Evolutionary conservation across 2,888 invertebrate species (phyloP), one percentile per base, ranked within the genome.

Genomic region (Ophion ellenae): DNA sequence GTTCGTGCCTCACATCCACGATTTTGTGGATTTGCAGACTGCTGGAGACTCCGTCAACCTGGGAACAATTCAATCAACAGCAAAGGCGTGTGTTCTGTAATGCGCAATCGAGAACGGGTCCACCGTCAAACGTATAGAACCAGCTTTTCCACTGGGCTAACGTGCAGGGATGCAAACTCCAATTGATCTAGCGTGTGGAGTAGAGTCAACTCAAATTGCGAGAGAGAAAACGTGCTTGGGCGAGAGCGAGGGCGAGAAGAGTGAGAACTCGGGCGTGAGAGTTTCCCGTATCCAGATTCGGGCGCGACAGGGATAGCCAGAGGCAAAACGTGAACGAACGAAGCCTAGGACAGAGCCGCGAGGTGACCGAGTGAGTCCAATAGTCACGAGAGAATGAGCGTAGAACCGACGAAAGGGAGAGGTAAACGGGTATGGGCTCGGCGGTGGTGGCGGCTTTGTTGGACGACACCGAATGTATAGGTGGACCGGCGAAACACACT

Each of bases 41-140:
- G 87, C 81, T 86, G 83, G 88, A 87, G 87, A 84, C 87, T 88
- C 86, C 24, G 24, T 24, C 24, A 24, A 24, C 1, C 2, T 87
- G 90, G 88, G 89, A 91, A 89, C 90, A 89, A 92, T 91, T 91
- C 91, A 92, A 92, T 92, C 92, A 92, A 92, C 91, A 89, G 90
- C 90, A 90, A 89, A 91, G 89, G 87, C 88, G 88, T 75, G 75
- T 69, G 36, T 36, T 77, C 88, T 90, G 90, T 90, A 91, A 92
- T 89, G 88, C 89, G 89, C 84, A 85, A 77, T 89, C 85, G 88
- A 89, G 89, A 88, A 90, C 91, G 91, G 89, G 90, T 90, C 89
- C 88, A 87, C 89, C 85, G 87, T 91, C 90, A 89, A 90, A 91
- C 88, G 87, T 89, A 87, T 82, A 79, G 89, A 82, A 90, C 89